Evolutionary conservation across 2,113 vertebrate genomes (phyloP), one percentile per base, ranked within the genome.

Genomic region (Corythaixoides concolor): DNA sequence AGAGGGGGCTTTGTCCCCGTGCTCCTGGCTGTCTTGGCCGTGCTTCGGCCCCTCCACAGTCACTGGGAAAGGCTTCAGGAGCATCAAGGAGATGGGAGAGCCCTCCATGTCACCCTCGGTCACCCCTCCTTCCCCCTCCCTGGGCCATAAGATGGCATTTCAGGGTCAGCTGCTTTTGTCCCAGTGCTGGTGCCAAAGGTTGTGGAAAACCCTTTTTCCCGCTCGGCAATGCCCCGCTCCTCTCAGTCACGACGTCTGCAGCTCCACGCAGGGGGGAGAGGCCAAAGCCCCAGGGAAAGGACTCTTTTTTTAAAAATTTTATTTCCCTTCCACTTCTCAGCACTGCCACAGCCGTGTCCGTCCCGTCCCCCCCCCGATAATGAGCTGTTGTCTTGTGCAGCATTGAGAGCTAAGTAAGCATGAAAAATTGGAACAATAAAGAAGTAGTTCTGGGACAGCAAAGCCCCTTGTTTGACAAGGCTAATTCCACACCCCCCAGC

Each of bases 401-500:
- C 97, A 99, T 99, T 99, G 98, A 99, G 97, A 97, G 97, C 98
- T 98, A 99, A 99, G 99, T 98, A 98, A 99, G 98, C 98, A 98
- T 99, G 98, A 99, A 99, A 98, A 98, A 98, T 98, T 98, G 98
- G 98, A 98, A 98, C 98, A 98, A 98, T 99, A 98, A 98, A 98
- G 98, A 98, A 98, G 98, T 95, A 95, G 96, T 97, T 97, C 92
- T 97, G 97, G 97, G 95, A 96, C 96, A 98, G 98, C 98, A 98
- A 98, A 99, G 98, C 98, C 97, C 96, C 98, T 99, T 99, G 98
- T 99, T 98, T 98, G 98, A 99, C 98, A 99, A 98, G 98, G 97
- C 98, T 98, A 98, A 98, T 98, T 98, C 98, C 96, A 97, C 97
- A 98, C 98, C 88, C 95, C 96, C 96, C 96, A 95, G 92, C 91